Evolutionary conservation across 2,888 invertebrate genomes (phyloP), one percentile per base, ranked within the genome.

Genomic region (Cynaeus angustus): DNA sequence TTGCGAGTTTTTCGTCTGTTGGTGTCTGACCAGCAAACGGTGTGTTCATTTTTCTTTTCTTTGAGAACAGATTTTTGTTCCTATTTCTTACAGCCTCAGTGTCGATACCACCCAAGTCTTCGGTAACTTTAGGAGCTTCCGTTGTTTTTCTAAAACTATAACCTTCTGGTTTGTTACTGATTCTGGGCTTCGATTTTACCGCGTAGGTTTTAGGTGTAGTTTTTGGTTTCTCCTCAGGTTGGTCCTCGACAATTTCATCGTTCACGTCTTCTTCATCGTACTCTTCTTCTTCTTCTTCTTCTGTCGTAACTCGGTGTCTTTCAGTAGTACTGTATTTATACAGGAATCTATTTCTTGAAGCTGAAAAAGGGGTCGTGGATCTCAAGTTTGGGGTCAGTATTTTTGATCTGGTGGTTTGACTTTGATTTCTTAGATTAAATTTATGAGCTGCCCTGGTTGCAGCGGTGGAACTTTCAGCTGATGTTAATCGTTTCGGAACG

Each of bases 31-130:
- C 56, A n/a, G 73, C 43, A 50, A 70, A 65, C 30, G 84, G 83
- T 3, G 78, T 78, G 64, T 84, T 83, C 79, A 80, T 80, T 71
- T 83, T 81, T 28, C 82, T 75, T 41, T 80, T 79, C 70, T 84
- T 85, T 61, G 87, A 86, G 70, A 88, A 88, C 53, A 88, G 82
- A 78, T 87, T 87, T 75, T 87, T 88, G 72, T 88, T 88, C 72
- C 87, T 84, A 37, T 86, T 86, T 80, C 86, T 88, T 13, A 88
- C 78, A 6, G 87, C 87, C 77, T 88, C 86, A 30, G 86, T 84
- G 73, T 88, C 85, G 5, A 87, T 79, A 62, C 86, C 86, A 26
- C 76, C 75, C 48, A 81, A 72, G 64, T 78, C 70, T 46, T 75
- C 76, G 6, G 72, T 67, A 33, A 56, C 64, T 66, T 52, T 68